Percentiles rank a stretch among this genome's conserved stretches.
Evolutionary conservation across 2,888 invertebrate species (phyloP).

Genomic region (Plebejus argus): DNA sequence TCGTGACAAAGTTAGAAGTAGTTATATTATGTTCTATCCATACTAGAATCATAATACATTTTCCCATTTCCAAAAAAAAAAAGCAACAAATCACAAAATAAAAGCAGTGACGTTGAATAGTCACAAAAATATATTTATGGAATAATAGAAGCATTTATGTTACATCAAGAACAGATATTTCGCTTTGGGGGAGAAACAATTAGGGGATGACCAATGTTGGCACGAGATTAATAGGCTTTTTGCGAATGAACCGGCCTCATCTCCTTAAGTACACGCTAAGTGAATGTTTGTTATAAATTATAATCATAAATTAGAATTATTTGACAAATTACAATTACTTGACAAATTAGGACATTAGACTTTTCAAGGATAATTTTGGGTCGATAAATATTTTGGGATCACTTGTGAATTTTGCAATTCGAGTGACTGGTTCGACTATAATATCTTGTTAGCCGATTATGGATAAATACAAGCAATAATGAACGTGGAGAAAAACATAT

Average conservation of each 20-base stretch:
- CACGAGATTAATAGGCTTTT: constrained; percentile 33
- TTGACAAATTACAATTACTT: neutral
- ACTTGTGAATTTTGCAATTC: too few species aligned
- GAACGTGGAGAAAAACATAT: too few species aligned
- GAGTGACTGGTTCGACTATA: too few species aligned
- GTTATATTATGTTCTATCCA: too few species aligned
- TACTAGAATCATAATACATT: too few species aligned
- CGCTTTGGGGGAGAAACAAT: constrained; percentile 28
- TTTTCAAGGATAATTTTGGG: neutral
- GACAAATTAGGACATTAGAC: neutral
- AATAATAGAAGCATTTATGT: neutral
- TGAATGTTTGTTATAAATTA: constrained; percentile 21
- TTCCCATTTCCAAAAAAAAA: too few species aligned
- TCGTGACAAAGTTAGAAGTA: too few species aligned
- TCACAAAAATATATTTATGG: neutral
- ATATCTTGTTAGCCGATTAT: too few species aligned
- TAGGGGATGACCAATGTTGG: constrained; percentile 33
- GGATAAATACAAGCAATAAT: too few species aligned
- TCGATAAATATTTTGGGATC: neutral
- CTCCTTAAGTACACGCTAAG: constrained; percentile 27
- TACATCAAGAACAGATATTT: constrained; percentile 32
- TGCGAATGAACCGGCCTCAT: constrained; percentile 32
- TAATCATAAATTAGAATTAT: constrained; percentile 5
- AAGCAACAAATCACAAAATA: neutral
- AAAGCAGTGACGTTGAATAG: neutral